A percentile compares a stretch with the other conserved stretches of the same genome.
phyloP scores from a whole-genome alignment of 2,888 invertebrate genomes.

The Girardia tigrina region DNA sequence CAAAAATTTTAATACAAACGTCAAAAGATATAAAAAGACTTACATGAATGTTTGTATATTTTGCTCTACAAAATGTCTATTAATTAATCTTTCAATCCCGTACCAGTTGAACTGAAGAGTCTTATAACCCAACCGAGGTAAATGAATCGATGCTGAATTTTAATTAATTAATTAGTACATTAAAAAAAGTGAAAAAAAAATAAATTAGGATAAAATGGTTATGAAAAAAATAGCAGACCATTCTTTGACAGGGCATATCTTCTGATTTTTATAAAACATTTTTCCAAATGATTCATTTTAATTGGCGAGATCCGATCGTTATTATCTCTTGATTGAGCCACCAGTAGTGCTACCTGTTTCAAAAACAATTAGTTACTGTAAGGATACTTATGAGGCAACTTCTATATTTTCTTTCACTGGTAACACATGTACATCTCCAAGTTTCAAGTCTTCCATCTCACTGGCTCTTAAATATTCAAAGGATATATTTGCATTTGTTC shows the following conservation, averaged over 20 bases:
- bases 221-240: conserved; percentile 42
- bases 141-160: conserved; percentile 47
- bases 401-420: conserved; percentile 31
- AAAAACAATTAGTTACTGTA: not conserved
- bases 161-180: not conserved
- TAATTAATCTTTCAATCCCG: conserved; percentile 47
- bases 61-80: conserved; percentile 44
- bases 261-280: conserved; percentile 43
- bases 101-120: conserved; percentile 51
- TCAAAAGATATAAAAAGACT: not conserved
- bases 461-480: conserved; percentile 45
- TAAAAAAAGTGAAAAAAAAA: not conserved
- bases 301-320: conserved; percentile 41
- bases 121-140: conserved; percentile 49
- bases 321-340: conserved; percentile 45
- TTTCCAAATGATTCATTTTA: conserved; percentile 42
- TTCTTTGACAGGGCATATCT: conserved; percentile 42
- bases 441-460: conserved; percentile 46
- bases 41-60: conserved; percentile 49
- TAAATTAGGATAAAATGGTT: too few species aligned
- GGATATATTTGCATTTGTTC: conserved; percentile 39
- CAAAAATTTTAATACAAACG: not conserved
- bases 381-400: not conserved
- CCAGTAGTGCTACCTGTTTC: conserved; percentile 44
- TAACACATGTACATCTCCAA: conserved; percentile 49